A percentile compares a stretch with the other conserved stretches of the same genome.
Evolutionary conservation across 1,140 invertebrate genomes (phyloP).

Genomic region (Cyclargus thomasi): DNA sequence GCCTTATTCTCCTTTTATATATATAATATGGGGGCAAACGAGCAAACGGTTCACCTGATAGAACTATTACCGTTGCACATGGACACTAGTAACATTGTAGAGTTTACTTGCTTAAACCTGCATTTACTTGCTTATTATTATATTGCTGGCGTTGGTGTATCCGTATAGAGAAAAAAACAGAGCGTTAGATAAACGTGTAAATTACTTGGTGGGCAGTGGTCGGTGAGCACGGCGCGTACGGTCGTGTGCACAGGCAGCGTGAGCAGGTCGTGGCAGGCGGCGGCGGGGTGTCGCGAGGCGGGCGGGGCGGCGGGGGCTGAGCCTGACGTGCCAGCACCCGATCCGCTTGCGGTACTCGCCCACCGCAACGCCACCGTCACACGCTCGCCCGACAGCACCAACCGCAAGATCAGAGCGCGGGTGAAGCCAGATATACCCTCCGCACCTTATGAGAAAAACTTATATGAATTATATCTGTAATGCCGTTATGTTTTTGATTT

Average conservation of each 20-base stretch:
- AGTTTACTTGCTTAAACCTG: too few relatives aligned
- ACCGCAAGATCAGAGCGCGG: slow-evolving; percentile 87
- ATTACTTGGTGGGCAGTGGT: slow-evolving; percentile 68
- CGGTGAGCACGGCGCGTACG: slow-evolving; percentile 69
- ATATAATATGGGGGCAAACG: too few relatives aligned
- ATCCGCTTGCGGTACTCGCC: slow-evolving; percentile 46
- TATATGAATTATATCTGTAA: too few relatives aligned
- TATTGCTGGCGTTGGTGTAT: too few relatives aligned
- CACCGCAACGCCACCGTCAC: slow-evolving; percentile 83
- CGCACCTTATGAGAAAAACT: slow-evolving; percentile 27
- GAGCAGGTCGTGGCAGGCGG: slow-evolving; percentile 77
- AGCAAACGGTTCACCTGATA: too few relatives aligned
- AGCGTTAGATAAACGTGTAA: background rate
- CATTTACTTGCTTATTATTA: too few relatives aligned
- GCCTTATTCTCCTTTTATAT: too few relatives aligned
- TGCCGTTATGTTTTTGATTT: too few relatives aligned
- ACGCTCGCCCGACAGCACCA: slow-evolving; percentile 90
- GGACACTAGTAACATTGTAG: too few relatives aligned
- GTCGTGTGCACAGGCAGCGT: slow-evolving; percentile 85
- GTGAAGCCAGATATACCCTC: slow-evolving; percentile 88
- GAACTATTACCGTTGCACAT: too few relatives aligned
- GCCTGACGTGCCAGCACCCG: slow-evolving; percentile 39
- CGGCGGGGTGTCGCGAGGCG: slow-evolving; percentile 27
- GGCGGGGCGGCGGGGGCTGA: slow-evolving; percentile 30
- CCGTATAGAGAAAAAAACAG: too few relatives aligned